Evolutionary conservation across 1,140 invertebrate genomes (phyloP).

Genomic region (Acyrthosiphon pisum): DNA sequence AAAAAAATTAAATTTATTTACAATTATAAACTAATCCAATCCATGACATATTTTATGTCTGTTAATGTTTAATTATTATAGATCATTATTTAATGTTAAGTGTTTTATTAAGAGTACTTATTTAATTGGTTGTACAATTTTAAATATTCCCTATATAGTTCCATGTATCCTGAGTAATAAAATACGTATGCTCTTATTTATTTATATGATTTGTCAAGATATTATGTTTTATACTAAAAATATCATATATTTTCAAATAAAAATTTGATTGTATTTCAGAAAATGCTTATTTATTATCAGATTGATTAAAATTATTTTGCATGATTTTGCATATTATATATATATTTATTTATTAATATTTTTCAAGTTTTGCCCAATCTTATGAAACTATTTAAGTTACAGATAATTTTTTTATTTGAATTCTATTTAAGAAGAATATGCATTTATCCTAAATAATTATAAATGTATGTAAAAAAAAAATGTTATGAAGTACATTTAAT

Average conservation of each 20-base stretch:
- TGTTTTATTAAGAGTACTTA: neutral
- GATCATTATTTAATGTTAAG: neutral
- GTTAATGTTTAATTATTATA: too few relatives aligned
- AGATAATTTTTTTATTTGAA: neutral
- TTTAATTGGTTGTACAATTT: neutral
- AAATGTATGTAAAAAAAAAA: too few relatives aligned
- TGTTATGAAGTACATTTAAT: too few relatives aligned
- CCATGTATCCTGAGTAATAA: neutral
- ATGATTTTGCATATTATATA: neutral
- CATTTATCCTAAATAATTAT: neutral
- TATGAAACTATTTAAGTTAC: neutral
- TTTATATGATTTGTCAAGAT: neutral
- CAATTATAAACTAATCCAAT: neutral
- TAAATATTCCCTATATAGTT: neutral
- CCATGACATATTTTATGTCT: too few relatives aligned
- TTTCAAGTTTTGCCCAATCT: neutral
- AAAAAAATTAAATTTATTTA: neutral
- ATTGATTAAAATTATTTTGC: neutral
- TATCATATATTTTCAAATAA: neutral
- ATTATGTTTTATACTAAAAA: neutral
- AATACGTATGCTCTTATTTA: neutral
- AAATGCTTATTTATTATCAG: constrained; percentile 23
- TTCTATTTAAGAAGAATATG: neutral
- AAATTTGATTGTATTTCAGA: neutral
- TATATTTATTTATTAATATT: neutral